A percentile compares a stretch with the other conserved stretches of the same genome.
These are phyloP conservation scores for Rhinatrema bivittatum DNA, from an alignment of 2,797 vertebrate species.

Conservation along the genomic window DNA sequence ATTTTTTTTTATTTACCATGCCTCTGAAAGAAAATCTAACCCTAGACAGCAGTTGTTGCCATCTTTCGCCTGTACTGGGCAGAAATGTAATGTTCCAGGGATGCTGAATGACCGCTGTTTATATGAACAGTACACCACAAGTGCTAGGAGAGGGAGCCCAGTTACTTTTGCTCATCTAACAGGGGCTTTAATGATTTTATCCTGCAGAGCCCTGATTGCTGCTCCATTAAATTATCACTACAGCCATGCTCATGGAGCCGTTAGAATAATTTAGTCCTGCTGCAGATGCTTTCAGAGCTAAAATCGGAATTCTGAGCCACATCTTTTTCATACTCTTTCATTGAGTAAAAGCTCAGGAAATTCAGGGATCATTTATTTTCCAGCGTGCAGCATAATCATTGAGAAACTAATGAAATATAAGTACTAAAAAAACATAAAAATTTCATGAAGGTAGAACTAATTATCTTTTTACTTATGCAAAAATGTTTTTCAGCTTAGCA, in stretches of 20 bases:
- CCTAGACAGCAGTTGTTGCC: background rate
- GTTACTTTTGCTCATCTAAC: conserved; percentile 21
- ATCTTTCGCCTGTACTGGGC: conserved; percentile 3
- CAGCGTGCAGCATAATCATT: conserved; percentile 11
- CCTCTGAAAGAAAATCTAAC: conserved; percentile 17
- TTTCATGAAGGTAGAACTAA: conserved; percentile 1
- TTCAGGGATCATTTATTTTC: conserved; percentile 31
- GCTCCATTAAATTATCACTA: conserved; percentile 23
- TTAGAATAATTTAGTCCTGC: conserved; percentile 21
- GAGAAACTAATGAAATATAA: conserved; percentile 26
- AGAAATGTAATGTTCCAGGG: conserved; percentile 12
- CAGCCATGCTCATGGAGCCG: background rate
- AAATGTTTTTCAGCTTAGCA: conserved; percentile 1
- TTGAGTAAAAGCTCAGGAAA: conserved; percentile 26
- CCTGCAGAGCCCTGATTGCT: background rate
- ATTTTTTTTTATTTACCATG: no score
- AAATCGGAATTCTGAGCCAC: no score
- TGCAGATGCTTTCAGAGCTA: conserved; percentile 1
- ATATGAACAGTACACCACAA: conserved; percentile 11
- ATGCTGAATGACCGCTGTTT: conserved; percentile 14
- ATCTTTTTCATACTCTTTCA: conserved; percentile 18
- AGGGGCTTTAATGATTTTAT: conserved; percentile 23
- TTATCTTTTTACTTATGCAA: no score
- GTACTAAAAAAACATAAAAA: conserved; percentile 1
- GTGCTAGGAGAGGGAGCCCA: conserved; percentile 1